Conservation (phyloP, 2,888 invertebrate species). For the Cinara cedri region DNA sequence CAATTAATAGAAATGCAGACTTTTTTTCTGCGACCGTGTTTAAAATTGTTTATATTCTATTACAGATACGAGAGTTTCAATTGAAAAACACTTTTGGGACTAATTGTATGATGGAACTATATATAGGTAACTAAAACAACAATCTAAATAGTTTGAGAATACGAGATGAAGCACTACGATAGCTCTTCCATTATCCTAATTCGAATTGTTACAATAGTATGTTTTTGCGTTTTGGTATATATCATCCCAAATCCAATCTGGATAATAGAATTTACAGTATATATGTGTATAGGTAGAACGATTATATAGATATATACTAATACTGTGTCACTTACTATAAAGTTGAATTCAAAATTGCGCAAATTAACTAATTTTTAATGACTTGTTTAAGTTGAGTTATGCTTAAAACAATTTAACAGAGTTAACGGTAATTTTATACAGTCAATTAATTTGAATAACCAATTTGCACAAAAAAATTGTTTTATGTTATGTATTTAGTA, state of each 20-base stretch:
- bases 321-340: background rate
- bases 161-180: background rate
- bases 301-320: too few species aligned
- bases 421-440: too few species aligned
- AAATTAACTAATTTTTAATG: constrained; percentile 27
- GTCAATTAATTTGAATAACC: too few species aligned
- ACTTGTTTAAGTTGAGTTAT: too few species aligned
- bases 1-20: background rate
- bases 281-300: background rate
- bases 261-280: constrained; percentile 13
- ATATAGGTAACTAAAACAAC: background rate
- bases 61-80: background rate
- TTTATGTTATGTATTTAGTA: too few species aligned
- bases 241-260: constrained; percentile 21
- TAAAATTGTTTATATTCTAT: background rate
- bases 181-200: constrained; percentile 35
- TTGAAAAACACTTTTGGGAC: background rate
- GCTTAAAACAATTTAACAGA: too few species aligned
- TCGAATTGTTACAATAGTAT: constrained; percentile 10
- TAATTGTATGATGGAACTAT: background rate
- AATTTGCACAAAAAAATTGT: too few species aligned
- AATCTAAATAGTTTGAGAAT: background rate
- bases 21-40: background rate
- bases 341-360: background rate
- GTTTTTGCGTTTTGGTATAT: background rate